phyloP scores from a whole-genome alignment of 2,888 invertebrate genomes.

The Acleris cristana region DNA sequence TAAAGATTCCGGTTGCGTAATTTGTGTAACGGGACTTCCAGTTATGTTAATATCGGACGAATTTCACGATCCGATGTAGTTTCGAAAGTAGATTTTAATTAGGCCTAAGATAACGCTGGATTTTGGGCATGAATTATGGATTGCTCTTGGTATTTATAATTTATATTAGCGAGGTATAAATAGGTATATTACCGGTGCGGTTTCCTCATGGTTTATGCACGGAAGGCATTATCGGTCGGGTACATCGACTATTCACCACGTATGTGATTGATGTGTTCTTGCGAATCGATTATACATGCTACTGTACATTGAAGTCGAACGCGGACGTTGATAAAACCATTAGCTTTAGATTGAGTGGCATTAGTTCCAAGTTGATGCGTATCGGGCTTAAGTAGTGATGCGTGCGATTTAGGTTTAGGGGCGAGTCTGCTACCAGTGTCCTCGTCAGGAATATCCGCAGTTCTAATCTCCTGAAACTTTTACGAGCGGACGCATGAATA shows the following conservation, averaged over 20 bases:
- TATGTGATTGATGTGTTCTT: slow-evolving; percentile 53
- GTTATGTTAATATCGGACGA: slow-evolving; percentile 82
- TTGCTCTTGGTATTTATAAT: slow-evolving; percentile 34
- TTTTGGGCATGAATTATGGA: slow-evolving; percentile 46
- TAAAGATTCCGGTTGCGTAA: slow-evolving; percentile 76
- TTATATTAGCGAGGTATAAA: slow-evolving; percentile 58
- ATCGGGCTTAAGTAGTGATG: neutral
- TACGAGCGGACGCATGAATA: slow-evolving; percentile 80
- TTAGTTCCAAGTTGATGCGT: slow-evolving; percentile 4
- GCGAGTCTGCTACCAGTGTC: slow-evolving; percentile 2
- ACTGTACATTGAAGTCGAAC: slow-evolving; percentile 57
- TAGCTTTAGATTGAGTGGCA: slow-evolving; percentile 48
- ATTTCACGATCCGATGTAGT: slow-evolving; percentile 71
- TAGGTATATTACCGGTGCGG: slow-evolving; percentile 51
- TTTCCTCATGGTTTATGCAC: slow-evolving; percentile 52
- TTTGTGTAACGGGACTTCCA: slow-evolving; percentile 80
- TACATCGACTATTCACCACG: slow-evolving; percentile 38
- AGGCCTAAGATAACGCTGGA: slow-evolving; percentile 57
- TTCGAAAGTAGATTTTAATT: slow-evolving; percentile 74
- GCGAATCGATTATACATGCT: slow-evolving; percentile 59
- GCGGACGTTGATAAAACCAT: slow-evolving; percentile 56
- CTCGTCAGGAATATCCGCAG: slow-evolving; percentile 48
- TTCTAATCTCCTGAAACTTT: slow-evolving; percentile 78
- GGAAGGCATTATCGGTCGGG: slow-evolving; percentile 53
- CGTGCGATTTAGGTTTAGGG: neutral